Percentiles rank a stretch among this genome's conserved stretches.
phyloP scores from a whole-genome alignment of 2,113 vertebrate genomes.

The Athene noctua region DNA sequence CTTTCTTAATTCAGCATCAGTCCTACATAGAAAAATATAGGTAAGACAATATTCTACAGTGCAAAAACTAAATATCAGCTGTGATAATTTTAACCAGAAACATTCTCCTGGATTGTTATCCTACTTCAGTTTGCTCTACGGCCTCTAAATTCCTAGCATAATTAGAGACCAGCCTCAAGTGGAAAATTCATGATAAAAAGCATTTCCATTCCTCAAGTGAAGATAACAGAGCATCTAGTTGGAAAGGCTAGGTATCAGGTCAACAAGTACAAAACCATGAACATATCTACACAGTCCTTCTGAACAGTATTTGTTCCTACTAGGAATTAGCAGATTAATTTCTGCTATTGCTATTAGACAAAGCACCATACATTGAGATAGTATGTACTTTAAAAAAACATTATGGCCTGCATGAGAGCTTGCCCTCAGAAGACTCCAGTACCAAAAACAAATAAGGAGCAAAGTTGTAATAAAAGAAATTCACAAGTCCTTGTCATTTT shows the following conservation, averaged over 20 bases:
- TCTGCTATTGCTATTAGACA: neutral
- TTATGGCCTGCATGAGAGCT: neutral
- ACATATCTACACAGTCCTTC: neutral
- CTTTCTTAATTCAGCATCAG: conserved; percentile 85
- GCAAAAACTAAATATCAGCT: neutral
- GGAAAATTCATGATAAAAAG: neutral
- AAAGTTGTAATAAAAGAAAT: neutral
- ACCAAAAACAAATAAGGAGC: neutral
- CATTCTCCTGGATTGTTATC: neutral
- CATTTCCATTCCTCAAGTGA: neutral
- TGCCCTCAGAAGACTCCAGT: neutral
- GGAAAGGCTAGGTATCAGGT: neutral
- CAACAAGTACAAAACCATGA: neutral
- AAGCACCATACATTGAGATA: neutral
- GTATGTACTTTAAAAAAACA: neutral
- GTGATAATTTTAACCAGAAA: neutral
- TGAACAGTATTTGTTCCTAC: neutral
- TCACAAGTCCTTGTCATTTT: neutral
- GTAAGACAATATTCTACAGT: neutral
- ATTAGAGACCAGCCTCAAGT: neutral
- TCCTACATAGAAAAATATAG: conserved; percentile 69
- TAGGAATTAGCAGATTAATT: neutral
- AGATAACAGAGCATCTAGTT: neutral
- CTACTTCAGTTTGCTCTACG: neutral
- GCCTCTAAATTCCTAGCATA: neutral